Percentiles rank a stretch among this genome's conserved stretches.
Evolutionary conservation across 1,140 invertebrate species (phyloP).

Genomic region (Brachionus angularis): DNA sequence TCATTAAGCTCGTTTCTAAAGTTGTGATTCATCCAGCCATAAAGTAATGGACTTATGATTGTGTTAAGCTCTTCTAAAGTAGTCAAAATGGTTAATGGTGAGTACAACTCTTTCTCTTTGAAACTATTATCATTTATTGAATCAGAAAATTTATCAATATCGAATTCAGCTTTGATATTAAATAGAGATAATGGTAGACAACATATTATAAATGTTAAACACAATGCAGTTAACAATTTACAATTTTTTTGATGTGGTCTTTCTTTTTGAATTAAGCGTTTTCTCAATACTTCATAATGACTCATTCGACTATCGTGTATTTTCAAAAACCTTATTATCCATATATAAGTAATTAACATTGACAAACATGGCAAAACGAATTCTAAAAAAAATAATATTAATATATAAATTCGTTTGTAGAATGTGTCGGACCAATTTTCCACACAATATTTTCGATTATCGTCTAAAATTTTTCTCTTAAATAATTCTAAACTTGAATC

Average conservation of each 20-base stretch:
- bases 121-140: slow-evolving; percentile 58
- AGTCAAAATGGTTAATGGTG: slow-evolving; percentile 37
- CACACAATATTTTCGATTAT: slow-evolving; percentile 42
- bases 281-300: slow-evolving; percentile 38
- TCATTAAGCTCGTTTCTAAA: slow-evolving; percentile 45
- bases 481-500: not conserved
- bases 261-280: slow-evolving; percentile 35
- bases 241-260: slow-evolving; percentile 47
- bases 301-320: slow-evolving; percentile 39
- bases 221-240: slow-evolving; percentile 49
- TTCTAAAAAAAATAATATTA: slow-evolving; percentile 44
- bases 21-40: slow-evolving; percentile 48
- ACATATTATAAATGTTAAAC: slow-evolving; percentile 51
- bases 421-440: slow-evolving; percentile 45
- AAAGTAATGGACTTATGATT: slow-evolving; percentile 47
- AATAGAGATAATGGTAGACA: slow-evolving; percentile 58
- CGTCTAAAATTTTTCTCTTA: slow-evolving; percentile 1
- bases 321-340: slow-evolving; percentile 44
- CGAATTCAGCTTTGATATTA: slow-evolving; percentile 57
- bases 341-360: slow-evolving; percentile 45
- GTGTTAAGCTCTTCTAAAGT: slow-evolving; percentile 36
- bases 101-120: slow-evolving; percentile 37
- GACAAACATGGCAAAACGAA: slow-evolving; percentile 45
- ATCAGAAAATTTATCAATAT: slow-evolving; percentile 57
- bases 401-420: slow-evolving; percentile 44